Conservation (phyloP, 2,888 invertebrate species). For the Cerastis leucographa region DNA sequence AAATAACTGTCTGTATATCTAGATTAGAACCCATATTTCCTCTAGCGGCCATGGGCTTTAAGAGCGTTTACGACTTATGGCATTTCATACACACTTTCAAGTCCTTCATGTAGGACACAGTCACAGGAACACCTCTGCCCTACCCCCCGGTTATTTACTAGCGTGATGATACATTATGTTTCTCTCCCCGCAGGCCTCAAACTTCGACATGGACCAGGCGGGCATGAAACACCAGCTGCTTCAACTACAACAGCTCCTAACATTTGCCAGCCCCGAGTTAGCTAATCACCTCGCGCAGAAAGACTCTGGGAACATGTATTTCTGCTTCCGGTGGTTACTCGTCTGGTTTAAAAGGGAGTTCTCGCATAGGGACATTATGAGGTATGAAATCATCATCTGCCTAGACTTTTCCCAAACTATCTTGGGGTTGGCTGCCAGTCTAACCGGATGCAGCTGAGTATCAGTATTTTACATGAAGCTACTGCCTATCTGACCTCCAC, state of each 20-base stretch:
- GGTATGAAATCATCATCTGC: slow-evolving; percentile 69
- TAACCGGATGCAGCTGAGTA: no score
- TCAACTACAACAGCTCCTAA: slow-evolving; percentile 95
- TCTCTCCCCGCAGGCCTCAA: slow-evolving; percentile 91
- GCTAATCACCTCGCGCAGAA: slow-evolving; percentile 96
- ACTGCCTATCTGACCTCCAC: no score
- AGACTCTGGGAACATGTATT: slow-evolving; percentile 98
- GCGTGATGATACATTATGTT: neutral
- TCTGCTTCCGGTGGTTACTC: slow-evolving; percentile 99
- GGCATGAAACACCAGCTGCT: slow-evolving; percentile 98
- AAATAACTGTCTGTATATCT: no score
- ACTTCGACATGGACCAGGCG: slow-evolving; percentile 99
- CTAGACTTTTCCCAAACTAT: no score
- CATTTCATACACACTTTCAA: no score
- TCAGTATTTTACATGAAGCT: no score
- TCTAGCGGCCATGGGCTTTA: no score
- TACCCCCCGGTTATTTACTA: neutral
- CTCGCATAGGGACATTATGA: slow-evolving; percentile 95
- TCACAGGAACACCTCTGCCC: neutral
- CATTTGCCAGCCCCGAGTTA: slow-evolving; percentile 95
- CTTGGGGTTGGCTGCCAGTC: no score
- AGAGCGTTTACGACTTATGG: no score
- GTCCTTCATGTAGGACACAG: no score
- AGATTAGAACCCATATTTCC: no score
- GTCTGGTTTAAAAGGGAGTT: slow-evolving; percentile 99